These are phyloP conservation scores for Laupala kohalensis DNA, from an alignment of 1,140 invertebrate species.

Conservation along the genomic window DNA sequence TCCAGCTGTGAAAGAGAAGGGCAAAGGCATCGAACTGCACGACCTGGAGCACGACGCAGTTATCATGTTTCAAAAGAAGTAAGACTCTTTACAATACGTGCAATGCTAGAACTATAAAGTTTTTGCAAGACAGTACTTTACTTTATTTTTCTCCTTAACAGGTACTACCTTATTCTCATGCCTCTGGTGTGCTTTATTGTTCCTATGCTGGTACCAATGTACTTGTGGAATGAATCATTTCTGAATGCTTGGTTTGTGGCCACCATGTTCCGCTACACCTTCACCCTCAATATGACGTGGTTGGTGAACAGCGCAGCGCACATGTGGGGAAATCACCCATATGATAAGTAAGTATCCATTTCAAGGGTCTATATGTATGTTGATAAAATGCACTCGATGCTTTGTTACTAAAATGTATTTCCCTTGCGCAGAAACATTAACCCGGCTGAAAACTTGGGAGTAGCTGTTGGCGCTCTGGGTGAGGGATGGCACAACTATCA, in stretches of 20 bases:
- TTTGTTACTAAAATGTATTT: background rate
- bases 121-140: no score
- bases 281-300: constrained; percentile 87
- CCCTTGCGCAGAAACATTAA: constrained; percentile 38
- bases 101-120: no score
- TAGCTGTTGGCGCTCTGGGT: constrained; percentile 57
- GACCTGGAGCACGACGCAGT: constrained; percentile 78
- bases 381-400: no score
- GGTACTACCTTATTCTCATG: constrained; percentile 73
- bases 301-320: constrained; percentile 91
- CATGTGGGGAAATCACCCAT: constrained; percentile 80
- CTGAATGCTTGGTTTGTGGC: constrained; percentile 68
- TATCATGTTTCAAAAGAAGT: constrained; percentile 77
- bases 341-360: constrained; percentile 58
- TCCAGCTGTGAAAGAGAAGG: constrained; percentile 75
- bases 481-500: constrained; percentile 95
- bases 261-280: constrained; percentile 70
- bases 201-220: constrained; percentile 71
- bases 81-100: constrained; percentile 23
- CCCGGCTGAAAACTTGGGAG: constrained; percentile 55
- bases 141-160: constrained; percentile 34
- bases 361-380: background rate
- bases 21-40: constrained; percentile 69
- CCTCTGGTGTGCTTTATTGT: constrained; percentile 71
- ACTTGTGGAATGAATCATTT: constrained; percentile 71